Conservation (phyloP, 2,113 vertebrate species). For the Myotis davidii region DNA sequence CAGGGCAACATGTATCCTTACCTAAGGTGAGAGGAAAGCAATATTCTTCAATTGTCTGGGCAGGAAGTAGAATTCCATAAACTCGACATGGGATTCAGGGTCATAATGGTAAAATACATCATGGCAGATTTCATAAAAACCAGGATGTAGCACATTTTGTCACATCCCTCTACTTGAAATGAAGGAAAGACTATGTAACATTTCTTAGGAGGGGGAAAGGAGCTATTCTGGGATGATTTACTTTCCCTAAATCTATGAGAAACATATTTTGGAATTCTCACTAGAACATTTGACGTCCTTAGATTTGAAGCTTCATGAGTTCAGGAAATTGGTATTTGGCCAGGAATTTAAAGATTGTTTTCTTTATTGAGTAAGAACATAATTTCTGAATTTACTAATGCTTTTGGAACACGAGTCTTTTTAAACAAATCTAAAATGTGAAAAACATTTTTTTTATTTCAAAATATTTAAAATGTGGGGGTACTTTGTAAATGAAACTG, state of each 20-base stretch:
- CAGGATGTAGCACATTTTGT: not conserved
- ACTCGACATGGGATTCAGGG: not conserved
- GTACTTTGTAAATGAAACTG: constrained; percentile 5
- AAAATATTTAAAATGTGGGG: constrained; percentile 25
- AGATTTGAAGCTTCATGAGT: constrained; percentile 49
- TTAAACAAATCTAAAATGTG: constrained; percentile 49
- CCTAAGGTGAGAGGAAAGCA: not conserved
- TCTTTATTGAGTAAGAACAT: constrained; percentile 72
- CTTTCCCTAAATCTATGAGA: constrained; percentile 55
- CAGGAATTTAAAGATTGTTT: constrained; percentile 75
- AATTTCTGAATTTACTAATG: constrained; percentile 68
- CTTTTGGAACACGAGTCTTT: constrained; percentile 30
- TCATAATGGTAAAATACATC: not conserved
- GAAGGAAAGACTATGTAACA: not conserved
- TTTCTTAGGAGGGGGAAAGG: not conserved
- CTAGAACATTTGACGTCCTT: constrained; percentile 25
- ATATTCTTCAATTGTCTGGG: not conserved
- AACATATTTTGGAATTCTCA: constrained; percentile 63
- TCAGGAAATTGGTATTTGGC: constrained; percentile 70
- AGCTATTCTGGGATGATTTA: constrained; percentile 33
- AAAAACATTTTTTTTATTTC: not conserved
- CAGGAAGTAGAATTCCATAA: not conserved
- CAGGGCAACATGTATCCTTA: not conserved
- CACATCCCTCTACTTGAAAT: constrained; percentile 44
- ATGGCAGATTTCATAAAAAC: not conserved